A percentile compares a stretch with the other conserved stretches of the same genome.
phyloP scores from a whole-genome alignment of 2,113 vertebrate species.

The Gulo gulo region DNA sequence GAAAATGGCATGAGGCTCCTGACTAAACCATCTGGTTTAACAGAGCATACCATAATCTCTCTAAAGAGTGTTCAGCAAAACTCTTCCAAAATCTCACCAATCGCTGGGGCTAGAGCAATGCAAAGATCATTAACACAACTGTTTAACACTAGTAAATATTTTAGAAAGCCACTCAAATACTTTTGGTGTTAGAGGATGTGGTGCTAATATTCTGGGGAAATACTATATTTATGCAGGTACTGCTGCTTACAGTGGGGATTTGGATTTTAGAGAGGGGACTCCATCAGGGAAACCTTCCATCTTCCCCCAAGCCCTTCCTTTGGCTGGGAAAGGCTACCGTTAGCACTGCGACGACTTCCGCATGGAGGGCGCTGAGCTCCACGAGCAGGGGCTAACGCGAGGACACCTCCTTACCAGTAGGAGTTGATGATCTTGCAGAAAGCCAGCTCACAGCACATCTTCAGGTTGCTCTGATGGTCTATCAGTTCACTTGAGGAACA shows the following conservation, averaged over 20 bases:
- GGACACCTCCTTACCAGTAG: conserved; percentile 89
- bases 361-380: background rate
- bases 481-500: conserved; percentile 88
- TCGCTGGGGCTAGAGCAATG: background rate
- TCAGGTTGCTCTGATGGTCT: conserved; percentile 96
- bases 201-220: background rate
- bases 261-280: background rate
- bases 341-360: background rate
- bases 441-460: conserved; percentile 98
- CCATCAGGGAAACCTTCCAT: background rate
- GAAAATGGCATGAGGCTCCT: conserved; percentile 64
- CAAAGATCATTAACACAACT: conserved; percentile 4
- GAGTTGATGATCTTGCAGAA: conserved; percentile 99
- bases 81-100: background rate
- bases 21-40: conserved; percentile 53
- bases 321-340: background rate
- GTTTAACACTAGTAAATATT: background rate
- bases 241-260: background rate
- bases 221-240: background rate
- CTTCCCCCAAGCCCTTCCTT: background rate
- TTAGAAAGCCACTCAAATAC: background rate
- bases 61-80: conserved; percentile 42
- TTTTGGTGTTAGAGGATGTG: background rate
- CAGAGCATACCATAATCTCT: background rate
- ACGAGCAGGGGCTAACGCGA: background rate